phyloP scores from a whole-genome alignment of 1,140 invertebrate genomes.

The Drosophila pachea region DNA sequence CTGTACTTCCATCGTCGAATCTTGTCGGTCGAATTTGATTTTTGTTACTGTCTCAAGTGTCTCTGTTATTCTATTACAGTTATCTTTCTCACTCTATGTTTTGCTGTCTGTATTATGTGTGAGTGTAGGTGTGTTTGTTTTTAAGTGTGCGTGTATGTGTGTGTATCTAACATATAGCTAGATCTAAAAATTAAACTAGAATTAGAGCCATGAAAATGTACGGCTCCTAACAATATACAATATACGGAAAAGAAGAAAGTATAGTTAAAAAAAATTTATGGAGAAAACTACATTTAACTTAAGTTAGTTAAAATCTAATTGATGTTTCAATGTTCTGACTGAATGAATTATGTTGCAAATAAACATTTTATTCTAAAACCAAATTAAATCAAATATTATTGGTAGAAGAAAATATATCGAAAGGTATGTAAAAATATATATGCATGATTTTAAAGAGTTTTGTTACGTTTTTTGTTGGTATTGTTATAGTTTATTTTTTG shows the following conservation, averaged over 20 bases:
- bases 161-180: constrained; percentile 49
- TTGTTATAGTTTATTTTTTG: constrained; percentile 10
- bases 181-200: constrained; percentile 36
- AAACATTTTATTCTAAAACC: constrained; percentile 66
- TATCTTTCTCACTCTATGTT: constrained; percentile 18
- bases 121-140: constrained; percentile 31
- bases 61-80: no score
- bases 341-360: constrained; percentile 72
- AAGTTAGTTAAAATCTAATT: constrained; percentile 71
- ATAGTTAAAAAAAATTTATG: constrained; percentile 4
- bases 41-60: constrained; percentile 43
- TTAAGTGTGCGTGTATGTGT: constrained; percentile 39
- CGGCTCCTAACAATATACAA: constrained; percentile 40
- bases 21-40: constrained; percentile 47
- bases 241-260: constrained; percentile 29
- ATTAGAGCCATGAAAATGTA: constrained; percentile 35
- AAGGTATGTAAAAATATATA: constrained; percentile 41
- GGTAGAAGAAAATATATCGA: neutral
- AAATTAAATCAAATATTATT: constrained; percentile 12
- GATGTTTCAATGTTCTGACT: constrained; percentile 72
- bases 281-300: constrained; percentile 34
- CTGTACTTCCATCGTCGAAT: constrained; percentile 9
- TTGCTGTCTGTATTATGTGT: constrained; percentile 50
- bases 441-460: constrained; percentile 13
- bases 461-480: constrained; percentile 56